phyloP scores from a whole-genome alignment of 1,140 invertebrate species.

The Atta colombica region DNA sequence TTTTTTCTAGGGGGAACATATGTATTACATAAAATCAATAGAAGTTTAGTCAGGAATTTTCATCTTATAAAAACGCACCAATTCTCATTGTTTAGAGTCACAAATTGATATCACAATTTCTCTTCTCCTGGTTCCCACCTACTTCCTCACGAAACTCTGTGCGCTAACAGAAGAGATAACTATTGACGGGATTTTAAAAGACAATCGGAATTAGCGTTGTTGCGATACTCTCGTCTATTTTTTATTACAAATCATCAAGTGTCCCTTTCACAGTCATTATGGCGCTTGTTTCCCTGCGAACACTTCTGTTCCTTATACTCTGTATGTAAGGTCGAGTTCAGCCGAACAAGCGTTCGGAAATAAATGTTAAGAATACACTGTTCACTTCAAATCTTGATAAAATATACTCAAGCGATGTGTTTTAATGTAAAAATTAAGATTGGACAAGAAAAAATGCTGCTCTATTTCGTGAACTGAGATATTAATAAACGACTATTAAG shows the following conservation, averaged over 20 bases:
- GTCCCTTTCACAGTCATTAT: neutral
- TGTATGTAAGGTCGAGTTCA: neutral
- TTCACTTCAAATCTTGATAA: too few relatives aligned
- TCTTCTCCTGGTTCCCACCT: neutral
- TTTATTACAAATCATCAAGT: neutral
- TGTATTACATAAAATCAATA: neutral
- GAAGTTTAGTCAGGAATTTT: neutral
- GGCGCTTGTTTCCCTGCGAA: too few relatives aligned
- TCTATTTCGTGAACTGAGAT: too few relatives aligned
- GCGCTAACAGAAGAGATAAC: neutral
- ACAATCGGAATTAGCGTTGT: neutral
- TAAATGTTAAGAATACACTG: too few relatives aligned
- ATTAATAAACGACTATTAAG: too few relatives aligned
- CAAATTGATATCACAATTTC: conserved; percentile 6
- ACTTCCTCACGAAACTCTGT: neutral
- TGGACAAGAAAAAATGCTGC: too few relatives aligned
- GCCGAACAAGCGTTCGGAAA: too few relatives aligned
- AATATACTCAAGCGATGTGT: too few relatives aligned
- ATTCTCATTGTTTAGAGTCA: conserved; percentile 8
- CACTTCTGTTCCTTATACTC: neutral
- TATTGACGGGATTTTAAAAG: neutral
- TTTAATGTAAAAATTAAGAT: too few relatives aligned
- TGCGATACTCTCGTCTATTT: neutral
- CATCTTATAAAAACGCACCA: neutral
- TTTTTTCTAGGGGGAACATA: neutral